Base-by-base conservation (phyloP, 2,113 vertebrate species). In the Gambusia affinis region DNA sequence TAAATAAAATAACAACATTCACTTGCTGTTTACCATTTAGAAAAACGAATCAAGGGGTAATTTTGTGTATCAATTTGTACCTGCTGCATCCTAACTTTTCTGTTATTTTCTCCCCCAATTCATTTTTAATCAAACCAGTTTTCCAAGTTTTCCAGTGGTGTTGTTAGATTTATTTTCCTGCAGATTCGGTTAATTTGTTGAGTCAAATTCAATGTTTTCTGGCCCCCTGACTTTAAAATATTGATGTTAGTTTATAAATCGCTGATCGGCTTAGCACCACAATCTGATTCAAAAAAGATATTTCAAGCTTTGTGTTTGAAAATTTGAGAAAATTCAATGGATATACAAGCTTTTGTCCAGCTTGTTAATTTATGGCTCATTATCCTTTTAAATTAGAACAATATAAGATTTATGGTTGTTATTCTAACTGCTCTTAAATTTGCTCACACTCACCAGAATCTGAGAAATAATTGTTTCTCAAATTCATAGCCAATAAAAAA, bases 151-250 rank as follows among this genome's bases (percentile, higher is more conserved):
- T 7, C 11, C 35, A 37, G 10, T 19, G 8, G 8, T 54, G 6
- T n/a, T 22, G 7, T 54, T 54, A n/a, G 2, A 54, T 24, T 54
- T 54, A 54, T 54, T 54, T 54, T 54, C 22, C 2, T 54, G 51
- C 22, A 54, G 51, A 54, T 54, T 24, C 8, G 66, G 70, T 75
- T 74, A 62, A 85, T 76, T 66, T 3, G 31, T 33, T 28, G 75
- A 71, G 74, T 76, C 72, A 47, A 42, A 73, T 78, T 75, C 19
- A 54, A 11, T 11, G 35, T 37, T 37, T 37, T 37, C 35, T 11
- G 35, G 35, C 35, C 8, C 35, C 35, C 35, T 37, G 35, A 37
- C 10, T 37, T 37, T 37, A 11, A 37, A 37, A 37, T 11, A 37
- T 10, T 37, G 10, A 10, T 10, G 35, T 2, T 37, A 11, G 35